A percentile compares a stretch with the other conserved stretches of the same genome.
These are phyloP conservation scores for Temnothorax longispinosus DNA, from an alignment of 1,140 invertebrate genomes.

Conservation along the genomic window DNA sequence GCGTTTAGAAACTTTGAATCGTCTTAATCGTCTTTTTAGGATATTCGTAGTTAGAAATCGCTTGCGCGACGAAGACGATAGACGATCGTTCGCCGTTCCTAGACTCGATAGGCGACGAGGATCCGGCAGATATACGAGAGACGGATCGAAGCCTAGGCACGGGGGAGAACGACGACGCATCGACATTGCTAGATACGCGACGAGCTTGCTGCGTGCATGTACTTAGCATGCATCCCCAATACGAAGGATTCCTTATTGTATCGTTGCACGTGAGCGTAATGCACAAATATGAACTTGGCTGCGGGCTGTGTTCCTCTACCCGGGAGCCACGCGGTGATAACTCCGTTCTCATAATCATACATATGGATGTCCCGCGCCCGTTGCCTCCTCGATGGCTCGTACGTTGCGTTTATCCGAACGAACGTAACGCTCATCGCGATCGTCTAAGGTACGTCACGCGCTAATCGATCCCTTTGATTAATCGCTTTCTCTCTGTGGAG, in stretches of 20 bases:
- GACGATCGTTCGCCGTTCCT: slow-evolving; percentile 4
- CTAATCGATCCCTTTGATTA: neutral
- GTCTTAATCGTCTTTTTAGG: neutral
- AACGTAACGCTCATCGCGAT: slow-evolving; percentile 57
- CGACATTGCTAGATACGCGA: slow-evolving; percentile 67
- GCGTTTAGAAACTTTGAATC: neutral
- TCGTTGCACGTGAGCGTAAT: slow-evolving; percentile 86
- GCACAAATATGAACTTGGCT: slow-evolving; percentile 83
- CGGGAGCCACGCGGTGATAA: slow-evolving; percentile 79
- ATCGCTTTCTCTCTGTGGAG: neutral
- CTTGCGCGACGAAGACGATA: slow-evolving; percentile 12
- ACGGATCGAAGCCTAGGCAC: slow-evolving; percentile 59
- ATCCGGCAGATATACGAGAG: slow-evolving; percentile 47
- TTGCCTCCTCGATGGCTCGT: slow-evolving; percentile 66
- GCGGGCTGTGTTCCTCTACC: slow-evolving; percentile 77
- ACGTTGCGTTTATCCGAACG: slow-evolving; percentile 65
- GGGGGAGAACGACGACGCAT: slow-evolving; percentile 36
- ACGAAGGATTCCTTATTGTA: slow-evolving; percentile 86
- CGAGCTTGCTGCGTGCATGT: slow-evolving; percentile 56
- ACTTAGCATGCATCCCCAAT: slow-evolving; percentile 86
- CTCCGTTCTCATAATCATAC: slow-evolving; percentile 84
- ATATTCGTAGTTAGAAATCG: slow-evolving; percentile 10
- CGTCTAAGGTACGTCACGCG: slow-evolving; percentile 22
- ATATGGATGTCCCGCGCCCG: slow-evolving; percentile 80
- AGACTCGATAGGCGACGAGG: slow-evolving; percentile 25